Percentiles rank a stretch among this genome's conserved stretches.
phyloP scores from a whole-genome alignment of 2,888 invertebrate genomes.

The Andrena bucephala region DNA sequence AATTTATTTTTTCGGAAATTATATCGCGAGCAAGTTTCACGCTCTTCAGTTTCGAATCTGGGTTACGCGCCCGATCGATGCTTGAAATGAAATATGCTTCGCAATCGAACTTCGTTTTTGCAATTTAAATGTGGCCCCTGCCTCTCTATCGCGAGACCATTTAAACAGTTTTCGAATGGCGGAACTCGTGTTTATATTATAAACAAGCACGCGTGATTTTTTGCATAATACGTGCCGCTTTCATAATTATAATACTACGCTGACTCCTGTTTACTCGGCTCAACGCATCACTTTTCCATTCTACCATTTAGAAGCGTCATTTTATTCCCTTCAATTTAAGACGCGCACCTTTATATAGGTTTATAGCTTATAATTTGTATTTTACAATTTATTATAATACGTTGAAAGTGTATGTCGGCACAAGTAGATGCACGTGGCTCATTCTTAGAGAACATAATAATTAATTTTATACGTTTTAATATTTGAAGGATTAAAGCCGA shows the following conservation, averaged over 20 bases:
- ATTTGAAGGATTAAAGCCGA: too few species aligned
- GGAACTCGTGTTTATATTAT: background rate
- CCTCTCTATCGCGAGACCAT: background rate
- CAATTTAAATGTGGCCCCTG: background rate
- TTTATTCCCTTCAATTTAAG: background rate
- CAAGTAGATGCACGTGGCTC: too few species aligned
- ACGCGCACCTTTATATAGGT: background rate
- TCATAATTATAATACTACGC: background rate
- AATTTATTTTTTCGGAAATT: constrained; percentile 51
- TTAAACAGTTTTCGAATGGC: background rate
- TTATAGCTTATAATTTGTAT: background rate
- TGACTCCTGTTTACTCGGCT: background rate
- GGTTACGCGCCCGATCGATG: constrained; percentile 51
- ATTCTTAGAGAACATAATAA: too few species aligned
- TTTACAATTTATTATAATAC: too few species aligned
- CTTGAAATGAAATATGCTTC: constrained; percentile 40
- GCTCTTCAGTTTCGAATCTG: constrained; percentile 36
- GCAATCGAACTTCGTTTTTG: constrained; percentile 24
- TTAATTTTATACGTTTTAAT: too few species aligned
- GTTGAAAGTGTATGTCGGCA: too few species aligned
- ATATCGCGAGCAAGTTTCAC: constrained; percentile 24
- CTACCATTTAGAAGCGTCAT: background rate
- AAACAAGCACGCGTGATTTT: background rate
- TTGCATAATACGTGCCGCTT: background rate
- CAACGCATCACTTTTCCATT: background rate